These are phyloP conservation scores for Argyresthia goedartella DNA, from an alignment of 2,888 invertebrate genomes.

Conservation along the genomic window DNA sequence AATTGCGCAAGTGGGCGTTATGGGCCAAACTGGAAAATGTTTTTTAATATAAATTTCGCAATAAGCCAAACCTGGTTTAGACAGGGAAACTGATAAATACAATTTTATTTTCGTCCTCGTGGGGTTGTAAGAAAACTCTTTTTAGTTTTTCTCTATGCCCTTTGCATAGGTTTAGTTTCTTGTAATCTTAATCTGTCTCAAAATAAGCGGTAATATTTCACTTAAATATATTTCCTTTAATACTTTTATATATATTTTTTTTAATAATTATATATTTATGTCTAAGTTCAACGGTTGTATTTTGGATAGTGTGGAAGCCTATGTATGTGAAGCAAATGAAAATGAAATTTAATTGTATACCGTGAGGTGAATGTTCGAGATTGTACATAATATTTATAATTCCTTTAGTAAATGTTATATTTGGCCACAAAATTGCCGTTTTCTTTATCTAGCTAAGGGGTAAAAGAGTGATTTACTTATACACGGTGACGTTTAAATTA, in stretches of 20 bases:
- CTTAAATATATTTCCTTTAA: too few species aligned
- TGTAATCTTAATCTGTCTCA: too few species aligned
- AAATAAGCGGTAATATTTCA: neutral
- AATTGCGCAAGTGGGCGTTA: neutral
- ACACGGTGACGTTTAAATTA: too few species aligned
- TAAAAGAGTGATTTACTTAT: too few species aligned
- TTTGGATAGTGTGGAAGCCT: neutral
- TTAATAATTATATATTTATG: neutral
- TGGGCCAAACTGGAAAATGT: neutral
- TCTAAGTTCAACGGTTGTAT: neutral
- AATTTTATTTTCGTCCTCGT: neutral
- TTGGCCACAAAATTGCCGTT: neutral
- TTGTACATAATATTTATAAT: conserved; percentile 6
- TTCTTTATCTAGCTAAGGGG: neutral
- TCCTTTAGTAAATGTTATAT: conserved; percentile 5
- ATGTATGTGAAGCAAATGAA: neutral
- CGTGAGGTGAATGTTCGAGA: neutral
- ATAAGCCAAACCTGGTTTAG: too few species aligned
- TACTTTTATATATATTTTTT: neutral
- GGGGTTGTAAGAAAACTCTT: neutral
- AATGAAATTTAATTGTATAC: conserved; percentile 3
- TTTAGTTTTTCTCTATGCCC: neutral
- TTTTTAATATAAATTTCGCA: neutral
- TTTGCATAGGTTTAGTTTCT: neutral
- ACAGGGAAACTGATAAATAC: neutral